Conservation (phyloP, 2,113 vertebrate species). For the Hypocryptadius cinnamomeus region DNA sequence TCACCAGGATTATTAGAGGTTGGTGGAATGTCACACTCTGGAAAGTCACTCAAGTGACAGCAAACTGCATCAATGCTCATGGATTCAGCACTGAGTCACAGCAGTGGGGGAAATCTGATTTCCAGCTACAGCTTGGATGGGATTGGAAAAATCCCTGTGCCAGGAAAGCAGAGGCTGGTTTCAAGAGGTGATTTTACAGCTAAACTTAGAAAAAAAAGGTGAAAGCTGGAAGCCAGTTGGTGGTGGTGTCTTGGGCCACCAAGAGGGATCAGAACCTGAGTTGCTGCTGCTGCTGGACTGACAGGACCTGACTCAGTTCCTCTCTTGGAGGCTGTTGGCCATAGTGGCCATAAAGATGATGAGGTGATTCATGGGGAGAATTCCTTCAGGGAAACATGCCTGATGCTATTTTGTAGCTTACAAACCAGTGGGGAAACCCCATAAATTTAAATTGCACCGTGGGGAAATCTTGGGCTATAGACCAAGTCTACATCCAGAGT, state of each 20-base stretch:
- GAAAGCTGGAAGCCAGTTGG: background rate
- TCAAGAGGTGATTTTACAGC: background rate
- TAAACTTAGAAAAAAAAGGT: background rate
- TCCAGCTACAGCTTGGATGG: background rate
- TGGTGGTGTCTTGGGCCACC: background rate
- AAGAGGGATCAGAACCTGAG: background rate
- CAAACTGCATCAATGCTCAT: background rate
- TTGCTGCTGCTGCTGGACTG: background rate
- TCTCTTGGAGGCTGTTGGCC: background rate
- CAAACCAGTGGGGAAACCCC: background rate
- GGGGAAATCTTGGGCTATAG: background rate
- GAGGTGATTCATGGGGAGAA: background rate
- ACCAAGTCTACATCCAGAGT: background rate
- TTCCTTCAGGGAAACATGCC: background rate
- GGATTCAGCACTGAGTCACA: background rate
- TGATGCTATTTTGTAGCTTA: background rate
- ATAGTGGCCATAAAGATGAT: background rate
- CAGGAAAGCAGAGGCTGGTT: background rate
- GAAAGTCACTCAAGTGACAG: background rate
- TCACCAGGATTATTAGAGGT: background rate
- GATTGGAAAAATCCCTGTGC: background rate
- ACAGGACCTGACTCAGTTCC: accelerated
- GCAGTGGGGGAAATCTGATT: background rate
- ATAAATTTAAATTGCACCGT: too few relatives aligned
- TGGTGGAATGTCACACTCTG: background rate